Evolutionary conservation across 1,140 invertebrate species (phyloP), one percentile per base, ranked within the genome.

Genomic region (Drosophila mauritiana): DNA sequence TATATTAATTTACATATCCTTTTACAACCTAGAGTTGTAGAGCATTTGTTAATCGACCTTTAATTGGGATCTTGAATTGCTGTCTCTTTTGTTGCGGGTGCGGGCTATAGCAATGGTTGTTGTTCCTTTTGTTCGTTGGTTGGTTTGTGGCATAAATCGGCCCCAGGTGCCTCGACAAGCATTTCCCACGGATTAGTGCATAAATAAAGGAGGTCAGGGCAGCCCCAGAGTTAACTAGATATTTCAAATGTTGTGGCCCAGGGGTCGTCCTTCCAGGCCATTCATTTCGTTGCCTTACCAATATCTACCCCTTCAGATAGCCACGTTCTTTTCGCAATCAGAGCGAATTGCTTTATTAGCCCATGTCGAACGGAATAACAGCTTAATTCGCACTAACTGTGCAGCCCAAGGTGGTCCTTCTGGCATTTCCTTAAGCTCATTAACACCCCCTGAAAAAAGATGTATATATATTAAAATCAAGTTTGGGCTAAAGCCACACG

Each of bases 121-220:
- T 40, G 36, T 70, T 48, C 27, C n/a, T 68, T 70, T 55, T 57
- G 46, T 70, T 70, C 43, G 43, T 40, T 56, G 37, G 37, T 36
- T 56, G 37, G 68, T 70, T 69, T 72, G 64, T 70, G 62, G 72
- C 79, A 86, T 86, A 88, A 86, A 86, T 86, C 76, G 83, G 79
- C 83, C 83, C 79, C 83, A 88, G 83, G 83, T 88, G 83, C 34
- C 76, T 88, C 67, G 70, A 53, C 59, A 69, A 69, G 75, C 76
- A 79, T 83, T 86, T 86, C 83, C 83, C 83, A 86, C 83, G 83
- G 83, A 86, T 83, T 86, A 88, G 83, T 76, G 83, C 83, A 86
- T 86, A 86, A 86, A 86, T 86, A 86, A 86, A 86, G 78, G 85
- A 88, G 83, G 83, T 86, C 83, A 86, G 75, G 61, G 84, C 42